A percentile compares a stretch with the other conserved stretches of the same genome.
Conservation (phyloP, 2,797 vertebrate species). For the Rhodeus uyekii region DNA sequence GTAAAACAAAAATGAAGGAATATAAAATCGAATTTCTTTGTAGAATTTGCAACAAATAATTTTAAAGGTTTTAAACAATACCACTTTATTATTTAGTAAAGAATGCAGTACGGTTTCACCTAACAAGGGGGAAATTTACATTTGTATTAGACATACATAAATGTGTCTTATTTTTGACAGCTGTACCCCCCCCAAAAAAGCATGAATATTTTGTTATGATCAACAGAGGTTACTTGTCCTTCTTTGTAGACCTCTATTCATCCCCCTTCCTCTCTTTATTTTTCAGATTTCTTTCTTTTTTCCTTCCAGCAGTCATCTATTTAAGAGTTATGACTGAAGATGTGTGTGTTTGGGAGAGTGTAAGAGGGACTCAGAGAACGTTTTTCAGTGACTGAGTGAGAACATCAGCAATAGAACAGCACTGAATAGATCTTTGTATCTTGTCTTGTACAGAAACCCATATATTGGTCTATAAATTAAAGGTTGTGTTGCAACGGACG, state of each 20-base stretch:
- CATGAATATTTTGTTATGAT: not conserved
- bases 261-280: slow-evolving; percentile 10
- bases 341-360: slow-evolving; percentile 59
- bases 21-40: not conserved
- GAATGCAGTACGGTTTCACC: not conserved
- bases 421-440: slow-evolving; percentile 42
- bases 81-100: not conserved
- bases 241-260: slow-evolving; percentile 2
- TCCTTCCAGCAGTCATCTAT: slow-evolving; percentile 52
- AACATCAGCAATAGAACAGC: not conserved
- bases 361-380: not conserved
- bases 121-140: not conserved
- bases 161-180: not conserved
- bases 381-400: not conserved
- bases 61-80: not conserved
- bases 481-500: slow-evolving; percentile 63
- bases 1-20: not conserved
- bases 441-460: slow-evolving; percentile 68
- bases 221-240: slow-evolving; percentile 7
- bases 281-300: slow-evolving; percentile 39
- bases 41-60: not conserved
- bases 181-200: not conserved
- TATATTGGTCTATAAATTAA: slow-evolving; percentile 72
- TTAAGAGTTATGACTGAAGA: slow-evolving; percentile 62
- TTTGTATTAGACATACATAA: not conserved